A percentile compares a stretch with the other conserved stretches of the same genome.
Conservation (phyloP, 2,797 vertebrate genomes). For the Xiphorhynchus erythropygius region DNA sequence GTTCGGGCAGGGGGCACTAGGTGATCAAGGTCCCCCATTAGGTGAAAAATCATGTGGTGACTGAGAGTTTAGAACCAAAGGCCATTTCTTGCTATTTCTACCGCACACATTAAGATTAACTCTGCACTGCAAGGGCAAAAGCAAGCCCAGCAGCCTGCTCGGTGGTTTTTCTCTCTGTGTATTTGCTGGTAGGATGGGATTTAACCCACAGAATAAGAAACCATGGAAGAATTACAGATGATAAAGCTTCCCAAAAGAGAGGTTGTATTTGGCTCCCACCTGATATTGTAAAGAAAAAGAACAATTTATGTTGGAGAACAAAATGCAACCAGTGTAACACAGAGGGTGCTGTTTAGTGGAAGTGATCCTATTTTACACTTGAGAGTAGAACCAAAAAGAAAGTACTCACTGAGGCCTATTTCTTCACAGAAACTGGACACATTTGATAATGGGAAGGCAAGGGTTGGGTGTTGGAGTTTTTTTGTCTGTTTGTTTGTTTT, state of each 20-base stretch:
- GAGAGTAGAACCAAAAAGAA: not conserved
- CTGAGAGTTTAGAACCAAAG: not conserved
- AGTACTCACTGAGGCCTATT: not conserved
- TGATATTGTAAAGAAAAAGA: not conserved
- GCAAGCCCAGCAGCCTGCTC: not conserved
- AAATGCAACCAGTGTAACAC: not conserved
- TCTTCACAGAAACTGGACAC: not conserved
- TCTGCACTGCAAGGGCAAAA: not conserved
- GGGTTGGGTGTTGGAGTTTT: not conserved
- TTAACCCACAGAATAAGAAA: not conserved
- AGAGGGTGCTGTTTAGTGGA: not conserved
- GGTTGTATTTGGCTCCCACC: not conserved
- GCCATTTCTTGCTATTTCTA: not conserved
- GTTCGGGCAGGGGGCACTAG: not conserved
- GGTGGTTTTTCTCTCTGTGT: not conserved
- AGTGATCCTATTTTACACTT: not conserved
- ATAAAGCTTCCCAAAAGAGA: not conserved
- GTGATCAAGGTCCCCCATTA: not conserved
- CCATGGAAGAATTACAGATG: not conserved
- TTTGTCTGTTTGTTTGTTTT: not conserved
- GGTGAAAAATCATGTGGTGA: not conserved
- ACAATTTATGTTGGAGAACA: not conserved
- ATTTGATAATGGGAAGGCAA: not conserved
- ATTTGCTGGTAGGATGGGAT: not conserved
- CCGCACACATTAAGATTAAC: not conserved